A percentile compares a stretch with the other conserved stretches of the same genome.
Conservation (phyloP, 2,797 vertebrate genomes). For the Knipowitschia caucasica region DNA sequence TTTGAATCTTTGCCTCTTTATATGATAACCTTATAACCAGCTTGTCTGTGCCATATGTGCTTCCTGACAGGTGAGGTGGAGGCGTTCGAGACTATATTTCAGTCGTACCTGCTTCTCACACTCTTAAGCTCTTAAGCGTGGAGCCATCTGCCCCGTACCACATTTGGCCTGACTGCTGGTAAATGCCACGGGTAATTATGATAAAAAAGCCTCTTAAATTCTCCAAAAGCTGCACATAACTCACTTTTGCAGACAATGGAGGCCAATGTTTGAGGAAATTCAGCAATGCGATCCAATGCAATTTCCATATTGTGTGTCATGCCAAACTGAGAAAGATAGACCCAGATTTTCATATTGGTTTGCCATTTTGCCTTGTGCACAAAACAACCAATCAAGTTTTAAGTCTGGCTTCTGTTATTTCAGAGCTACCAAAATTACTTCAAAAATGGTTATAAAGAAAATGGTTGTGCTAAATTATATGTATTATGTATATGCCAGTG, state of each 20-base stretch:
- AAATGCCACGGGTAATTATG: background rate
- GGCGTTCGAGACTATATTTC: conserved; percentile 20
- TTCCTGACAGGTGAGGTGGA: conserved; percentile 35
- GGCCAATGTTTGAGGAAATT: background rate
- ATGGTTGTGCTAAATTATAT: too few species aligned
- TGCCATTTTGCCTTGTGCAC: background rate
- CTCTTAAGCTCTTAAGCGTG: conserved; percentile 21
- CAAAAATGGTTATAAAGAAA: background rate
- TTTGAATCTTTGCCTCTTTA: too few species aligned
- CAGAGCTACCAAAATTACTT: background rate
- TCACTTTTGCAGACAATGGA: background rate
- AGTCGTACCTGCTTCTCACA: conserved; percentile 23
- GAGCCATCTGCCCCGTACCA: conserved; percentile 13
- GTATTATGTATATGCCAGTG: too few species aligned
- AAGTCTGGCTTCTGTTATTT: background rate
- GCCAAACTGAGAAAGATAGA: background rate
- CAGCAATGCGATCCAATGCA: background rate
- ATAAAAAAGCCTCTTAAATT: background rate
- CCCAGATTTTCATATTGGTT: background rate
- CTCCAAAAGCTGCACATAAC: background rate
- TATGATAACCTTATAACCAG: too few species aligned
- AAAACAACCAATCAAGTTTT: background rate
- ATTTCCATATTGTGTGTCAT: background rate
- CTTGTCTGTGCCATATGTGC: conserved; percentile 3
- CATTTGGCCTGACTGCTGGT: conserved; percentile 9